Conservation (phyloP, 2,797 vertebrate genomes). For the Percopsis omiscomaycus region DNA sequence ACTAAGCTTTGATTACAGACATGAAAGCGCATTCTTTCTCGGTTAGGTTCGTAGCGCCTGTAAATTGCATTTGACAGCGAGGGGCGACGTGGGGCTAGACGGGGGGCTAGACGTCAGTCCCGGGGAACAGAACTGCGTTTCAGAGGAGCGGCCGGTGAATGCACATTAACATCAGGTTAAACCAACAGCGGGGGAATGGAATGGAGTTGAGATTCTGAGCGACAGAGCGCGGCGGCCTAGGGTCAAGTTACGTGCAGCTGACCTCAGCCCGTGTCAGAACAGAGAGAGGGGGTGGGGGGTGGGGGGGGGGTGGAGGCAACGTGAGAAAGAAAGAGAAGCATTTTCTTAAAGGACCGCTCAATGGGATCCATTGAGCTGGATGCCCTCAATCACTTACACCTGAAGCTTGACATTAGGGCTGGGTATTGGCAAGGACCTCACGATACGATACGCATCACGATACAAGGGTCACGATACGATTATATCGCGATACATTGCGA, state of each 20-base stretch:
- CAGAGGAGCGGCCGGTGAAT: slow-evolving; percentile 51
- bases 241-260: slow-evolving; percentile 60
- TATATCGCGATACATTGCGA: no score
- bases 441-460: no score
- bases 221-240: slow-evolving; percentile 16
- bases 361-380: slow-evolving; percentile 35
- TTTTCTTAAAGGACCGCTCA: slow-evolving; percentile 2
- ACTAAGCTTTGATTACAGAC: slow-evolving; percentile 20
- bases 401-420: slow-evolving; percentile 31
- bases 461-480: no score
- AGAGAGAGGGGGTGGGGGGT: slow-evolving; percentile 26
- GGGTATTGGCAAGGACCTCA: no score
- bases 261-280: slow-evolving; percentile 57
- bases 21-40: slow-evolving; percentile 44
- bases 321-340: slow-evolving; percentile 25
- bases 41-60: slow-evolving; percentile 36
- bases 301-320: slow-evolving; percentile 16
- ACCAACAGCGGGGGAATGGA: slow-evolving; percentile 69
- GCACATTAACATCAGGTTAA: slow-evolving; percentile 76
- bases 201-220: slow-evolving; percentile 64
- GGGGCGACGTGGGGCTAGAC: slow-evolving; percentile 46
- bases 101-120: slow-evolving; percentile 12
- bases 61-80: slow-evolving; percentile 56
- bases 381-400: slow-evolving; percentile 24
- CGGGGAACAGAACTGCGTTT: slow-evolving; percentile 66